These are phyloP conservation scores for Nowickia ferox DNA, from an alignment of 2,888 invertebrate species.

Conservation along the genomic window DNA sequence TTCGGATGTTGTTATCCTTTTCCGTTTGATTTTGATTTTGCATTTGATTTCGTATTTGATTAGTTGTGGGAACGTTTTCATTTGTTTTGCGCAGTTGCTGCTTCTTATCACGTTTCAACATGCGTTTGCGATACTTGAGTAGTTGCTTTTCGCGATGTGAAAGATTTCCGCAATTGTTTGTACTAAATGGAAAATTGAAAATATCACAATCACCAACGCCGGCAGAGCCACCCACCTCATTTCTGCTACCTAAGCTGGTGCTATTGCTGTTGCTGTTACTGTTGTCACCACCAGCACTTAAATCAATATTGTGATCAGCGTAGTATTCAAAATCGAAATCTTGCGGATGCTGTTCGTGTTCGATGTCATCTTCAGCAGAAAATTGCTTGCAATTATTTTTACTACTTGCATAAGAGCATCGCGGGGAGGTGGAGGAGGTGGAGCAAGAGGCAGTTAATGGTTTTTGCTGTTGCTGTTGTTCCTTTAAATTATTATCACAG, in stretches of 20 bases:
- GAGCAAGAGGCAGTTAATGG: constrained; percentile 51
- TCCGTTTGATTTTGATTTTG: constrained; percentile 10
- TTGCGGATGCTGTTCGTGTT: neutral
- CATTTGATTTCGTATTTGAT: constrained; percentile 23
- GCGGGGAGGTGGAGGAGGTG: constrained; percentile 26
- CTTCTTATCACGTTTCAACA: constrained; percentile 82
- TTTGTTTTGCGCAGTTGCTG: constrained; percentile 72
- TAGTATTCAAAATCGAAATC: constrained; percentile 49
- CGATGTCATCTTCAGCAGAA: neutral
- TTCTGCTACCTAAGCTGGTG: constrained; percentile 49
- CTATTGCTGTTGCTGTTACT: constrained; percentile 45
- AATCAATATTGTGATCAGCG: constrained; percentile 42
- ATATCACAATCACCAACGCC: constrained; percentile 68
- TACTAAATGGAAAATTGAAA: constrained; percentile 73
- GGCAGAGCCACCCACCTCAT: constrained; percentile 51
- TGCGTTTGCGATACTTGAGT: constrained; percentile 83
- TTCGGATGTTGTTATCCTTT: constrained; percentile 44
- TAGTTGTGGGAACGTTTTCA: constrained; percentile 8
- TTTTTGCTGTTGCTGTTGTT: constrained; percentile 58
- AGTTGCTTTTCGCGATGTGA: constrained; percentile 82
- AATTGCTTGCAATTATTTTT: constrained; percentile 23
- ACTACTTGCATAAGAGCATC: constrained; percentile 19
- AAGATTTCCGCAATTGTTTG: constrained; percentile 72
- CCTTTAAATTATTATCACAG: constrained; percentile 72
- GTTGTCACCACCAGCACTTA: constrained; percentile 60